Percentiles rank a stretch among this genome's conserved stretches.
Conservation (phyloP, 2,113 vertebrate species). For the Astur gentilis region DNA sequence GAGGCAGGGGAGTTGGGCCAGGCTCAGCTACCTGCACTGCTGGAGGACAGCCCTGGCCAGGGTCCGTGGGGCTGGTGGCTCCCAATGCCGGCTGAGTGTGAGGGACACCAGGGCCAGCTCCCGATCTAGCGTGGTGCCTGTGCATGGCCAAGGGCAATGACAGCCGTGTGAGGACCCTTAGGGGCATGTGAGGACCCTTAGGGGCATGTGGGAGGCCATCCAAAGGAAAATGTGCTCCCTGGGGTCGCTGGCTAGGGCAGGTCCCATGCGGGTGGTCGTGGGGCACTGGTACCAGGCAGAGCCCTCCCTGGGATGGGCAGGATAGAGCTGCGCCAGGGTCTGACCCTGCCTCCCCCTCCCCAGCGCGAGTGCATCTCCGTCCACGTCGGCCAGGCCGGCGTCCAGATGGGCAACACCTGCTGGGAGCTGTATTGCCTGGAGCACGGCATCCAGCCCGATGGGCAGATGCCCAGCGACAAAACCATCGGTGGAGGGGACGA, state of each 20-base stretch:
- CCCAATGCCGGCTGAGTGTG: too few species aligned
- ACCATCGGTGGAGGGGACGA: conserved; percentile 61
- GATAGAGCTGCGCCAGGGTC: neutral
- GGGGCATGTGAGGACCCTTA: neutral
- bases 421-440: conserved; percentile 48
- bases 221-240: neutral
- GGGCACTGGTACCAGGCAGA: neutral
- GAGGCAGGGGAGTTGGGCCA: neutral
- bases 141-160: neutral
- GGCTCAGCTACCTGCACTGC: neutral
- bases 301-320: neutral
- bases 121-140: rapidly evolving
- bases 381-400: neutral
- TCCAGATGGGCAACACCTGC: conserved; percentile 21
- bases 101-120: neutral
- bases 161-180: neutral
- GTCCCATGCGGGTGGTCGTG: neutral
- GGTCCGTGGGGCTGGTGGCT: neutral
- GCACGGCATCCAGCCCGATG: conserved; percentile 69
- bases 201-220: neutral
- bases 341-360: neutral
- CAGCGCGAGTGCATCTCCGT: too few species aligned
- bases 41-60: neutral
- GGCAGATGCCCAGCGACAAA: conserved; percentile 71
- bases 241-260: neutral